phyloP scores from a whole-genome alignment of 2,113 vertebrate species.

The Rhinolophus sinicus region DNA sequence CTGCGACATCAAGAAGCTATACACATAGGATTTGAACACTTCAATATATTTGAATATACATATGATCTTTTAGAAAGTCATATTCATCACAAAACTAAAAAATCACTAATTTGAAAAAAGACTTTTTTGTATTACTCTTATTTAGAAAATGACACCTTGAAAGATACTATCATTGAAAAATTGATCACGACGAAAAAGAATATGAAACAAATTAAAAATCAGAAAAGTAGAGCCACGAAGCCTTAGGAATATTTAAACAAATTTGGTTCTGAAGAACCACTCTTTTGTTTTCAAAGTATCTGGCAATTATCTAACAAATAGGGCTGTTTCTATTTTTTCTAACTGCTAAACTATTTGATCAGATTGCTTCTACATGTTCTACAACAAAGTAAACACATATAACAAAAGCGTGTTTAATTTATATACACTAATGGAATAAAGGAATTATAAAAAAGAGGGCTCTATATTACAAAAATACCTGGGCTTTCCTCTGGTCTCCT shows the following conservation, averaged over 20 bases:
- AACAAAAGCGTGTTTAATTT: neutral
- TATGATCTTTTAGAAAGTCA: neutral
- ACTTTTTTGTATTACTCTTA: neutral
- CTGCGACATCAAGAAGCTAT: neutral
- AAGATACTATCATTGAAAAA: neutral
- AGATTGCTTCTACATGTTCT: neutral
- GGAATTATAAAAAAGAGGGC: neutral
- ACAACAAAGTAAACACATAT: neutral
- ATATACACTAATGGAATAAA: neutral
- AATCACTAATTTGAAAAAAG: neutral
- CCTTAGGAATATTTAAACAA: conserved; percentile 12
- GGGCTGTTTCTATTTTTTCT: neutral
- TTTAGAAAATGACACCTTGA: neutral
- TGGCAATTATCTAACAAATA: neutral
- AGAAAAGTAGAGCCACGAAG: neutral
- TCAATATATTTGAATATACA: neutral
- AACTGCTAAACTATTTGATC: neutral
- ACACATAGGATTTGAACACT: neutral
- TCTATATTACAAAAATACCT: neutral
- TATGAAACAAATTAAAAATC: neutral
- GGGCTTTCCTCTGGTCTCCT: neutral
- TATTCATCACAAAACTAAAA: neutral
- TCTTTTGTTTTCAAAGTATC: neutral
- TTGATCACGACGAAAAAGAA: neutral
- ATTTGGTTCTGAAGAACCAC: neutral